Evolutionary conservation across 2,113 vertebrate species (phyloP), one percentile per base, ranked within the genome.

Genomic region (Pionites leucogaster): DNA sequence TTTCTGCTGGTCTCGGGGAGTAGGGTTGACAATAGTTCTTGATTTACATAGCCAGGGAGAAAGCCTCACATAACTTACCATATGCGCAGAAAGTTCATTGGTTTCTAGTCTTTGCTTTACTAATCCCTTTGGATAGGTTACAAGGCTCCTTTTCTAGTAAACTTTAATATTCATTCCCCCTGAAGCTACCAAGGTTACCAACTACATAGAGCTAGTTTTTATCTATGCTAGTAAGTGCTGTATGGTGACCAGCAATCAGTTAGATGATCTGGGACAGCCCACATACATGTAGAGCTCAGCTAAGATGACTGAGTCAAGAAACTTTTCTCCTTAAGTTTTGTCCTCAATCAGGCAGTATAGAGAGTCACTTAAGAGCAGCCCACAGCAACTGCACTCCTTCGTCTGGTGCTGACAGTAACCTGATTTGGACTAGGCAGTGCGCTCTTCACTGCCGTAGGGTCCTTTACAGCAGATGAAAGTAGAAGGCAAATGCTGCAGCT

Each of bases 341-440:
- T 49, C 13, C 17, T 85, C 27, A 22, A 18, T 55, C 55, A 82
- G 7, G 8, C 16, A 33, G 27, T 17, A 83, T 70, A 70, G 13
- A 59, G 6, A 39, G 17, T 50, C 29, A 22, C 24, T 62, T 42
- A 27, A 52, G 25, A 65, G n/a, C 35, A 57, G 25, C 7, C 19
- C 50, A 20, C 13, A 74, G 42, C 19, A 76, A 11, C 17, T 18
- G 6, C 17, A 39, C 7, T 70, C 41, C 28, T 77, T 31, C 62
- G 7, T 15, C 44, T 25, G 2, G 6, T 62, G n/a, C 23, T 47
- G 55, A 62, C 80, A 86, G 44, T 23, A 47, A 57, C 4, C 16
- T 28, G 25, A 50, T 83, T 55, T 82, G 62, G 25, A 29, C 13
- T 39, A 6, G 0, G 0, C 20, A 19, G 25, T 6, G 1, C 49